Conservation (phyloP, 1,140 invertebrate species). For the Bilobella aurantiaca region DNA sequence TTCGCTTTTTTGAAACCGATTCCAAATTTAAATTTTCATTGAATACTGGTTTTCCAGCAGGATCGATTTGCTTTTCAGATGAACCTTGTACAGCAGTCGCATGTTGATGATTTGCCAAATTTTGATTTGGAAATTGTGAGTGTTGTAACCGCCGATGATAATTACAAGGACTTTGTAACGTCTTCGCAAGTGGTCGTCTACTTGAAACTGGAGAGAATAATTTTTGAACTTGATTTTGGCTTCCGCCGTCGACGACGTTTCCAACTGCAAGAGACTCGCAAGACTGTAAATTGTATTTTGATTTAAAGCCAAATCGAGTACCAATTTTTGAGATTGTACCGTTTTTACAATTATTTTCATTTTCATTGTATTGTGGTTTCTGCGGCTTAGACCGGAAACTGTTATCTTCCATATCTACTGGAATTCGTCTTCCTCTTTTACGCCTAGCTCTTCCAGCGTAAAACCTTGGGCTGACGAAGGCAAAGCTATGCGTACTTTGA, state of each 20-base stretch:
- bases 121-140: too few species aligned
- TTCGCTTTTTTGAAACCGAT: too few species aligned
- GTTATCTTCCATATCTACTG: slow-evolving; percentile 13
- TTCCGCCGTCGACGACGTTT: neutral
- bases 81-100: too few species aligned
- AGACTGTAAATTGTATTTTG: slow-evolving; percentile 34
- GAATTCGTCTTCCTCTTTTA: slow-evolving; percentile 25
- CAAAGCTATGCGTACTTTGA: slow-evolving; percentile 28
- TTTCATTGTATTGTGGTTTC: neutral
- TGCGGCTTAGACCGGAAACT: neutral
- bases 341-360: slow-evolving; percentile 9
- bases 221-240: neutral
- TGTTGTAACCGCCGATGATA: too few species aligned
- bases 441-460: slow-evolving; percentile 12
- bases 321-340: slow-evolving; percentile 27
- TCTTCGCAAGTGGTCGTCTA: too few species aligned
- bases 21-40: too few species aligned
- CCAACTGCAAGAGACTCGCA: slow-evolving; percentile 26
- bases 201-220: too few species aligned
- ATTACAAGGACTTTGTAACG: too few species aligned
- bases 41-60: too few species aligned
- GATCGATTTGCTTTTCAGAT: too few species aligned
- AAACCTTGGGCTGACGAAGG: slow-evolving; percentile 24
- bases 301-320: slow-evolving; percentile 27
- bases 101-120: too few species aligned